Conservation (phyloP, 2,888 invertebrate genomes). For the Eupithecia insigniata region DNA sequence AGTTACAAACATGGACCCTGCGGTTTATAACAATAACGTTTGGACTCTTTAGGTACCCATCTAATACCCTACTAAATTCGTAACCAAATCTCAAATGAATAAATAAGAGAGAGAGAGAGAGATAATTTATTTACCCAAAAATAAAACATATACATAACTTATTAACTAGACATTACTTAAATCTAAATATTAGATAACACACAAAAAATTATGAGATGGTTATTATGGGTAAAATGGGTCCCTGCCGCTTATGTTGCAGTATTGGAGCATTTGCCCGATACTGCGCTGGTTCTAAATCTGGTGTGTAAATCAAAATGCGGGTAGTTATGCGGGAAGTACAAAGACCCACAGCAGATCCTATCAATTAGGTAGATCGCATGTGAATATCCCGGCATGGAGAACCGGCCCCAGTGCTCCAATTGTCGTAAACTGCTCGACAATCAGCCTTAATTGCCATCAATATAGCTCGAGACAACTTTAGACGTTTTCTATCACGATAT, state of each 20-base stretch:
- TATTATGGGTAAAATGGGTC: too few species aligned
- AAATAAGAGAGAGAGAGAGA: too few species aligned
- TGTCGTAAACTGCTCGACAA: conserved; percentile 78
- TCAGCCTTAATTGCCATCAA: conserved; percentile 80
- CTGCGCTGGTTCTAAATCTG: too few species aligned
- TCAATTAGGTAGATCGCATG: conserved; percentile 72
- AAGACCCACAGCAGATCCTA: conserved; percentile 60
- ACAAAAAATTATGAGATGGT: too few species aligned
- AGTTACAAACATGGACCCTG: background rate
- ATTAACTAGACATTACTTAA: too few species aligned
- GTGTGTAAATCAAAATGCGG: conserved; percentile 30
- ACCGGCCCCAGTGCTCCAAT: conserved; percentile 60
- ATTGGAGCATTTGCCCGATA: too few species aligned
- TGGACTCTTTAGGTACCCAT: background rate
- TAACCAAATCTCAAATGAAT: conserved; percentile 13
- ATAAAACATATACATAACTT: too few species aligned
- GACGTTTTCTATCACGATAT: conserved; percentile 40
- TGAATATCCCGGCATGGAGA: conserved; percentile 74
- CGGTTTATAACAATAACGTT: background rate
- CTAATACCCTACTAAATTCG: background rate
- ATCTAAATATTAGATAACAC: too few species aligned
- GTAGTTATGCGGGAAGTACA: conserved; percentile 28
- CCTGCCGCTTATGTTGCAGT: too few species aligned
- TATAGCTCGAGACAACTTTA: conserved; percentile 66
- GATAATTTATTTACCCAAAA: too few species aligned